Evolutionary conservation across 2,113 vertebrate genomes (phyloP).

Genomic region (Ranitomeya variabilis): DNA sequence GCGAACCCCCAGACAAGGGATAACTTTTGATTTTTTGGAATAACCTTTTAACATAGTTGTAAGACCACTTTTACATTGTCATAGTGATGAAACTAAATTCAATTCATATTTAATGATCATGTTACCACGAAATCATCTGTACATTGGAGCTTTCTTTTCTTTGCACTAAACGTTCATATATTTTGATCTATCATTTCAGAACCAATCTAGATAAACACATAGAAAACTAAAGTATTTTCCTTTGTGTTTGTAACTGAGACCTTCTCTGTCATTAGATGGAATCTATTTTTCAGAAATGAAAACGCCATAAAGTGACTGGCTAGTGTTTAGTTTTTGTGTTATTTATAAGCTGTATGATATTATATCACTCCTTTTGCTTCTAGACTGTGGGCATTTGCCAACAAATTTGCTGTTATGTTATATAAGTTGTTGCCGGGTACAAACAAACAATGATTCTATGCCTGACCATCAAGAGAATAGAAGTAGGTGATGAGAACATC

Average conservation of each 20-base stretch:
- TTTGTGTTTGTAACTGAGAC: background rate
- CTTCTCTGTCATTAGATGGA: background rate
- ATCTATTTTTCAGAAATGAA: background rate
- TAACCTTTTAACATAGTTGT: no score
- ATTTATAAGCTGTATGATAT: constrained; percentile 52
- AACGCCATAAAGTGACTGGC: background rate
- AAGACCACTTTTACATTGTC: no score
- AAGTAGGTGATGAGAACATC: background rate
- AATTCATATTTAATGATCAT: no score
- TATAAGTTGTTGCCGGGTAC: constrained; percentile 48
- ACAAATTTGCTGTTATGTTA: constrained; percentile 58
- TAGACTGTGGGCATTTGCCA: constrained; percentile 59
- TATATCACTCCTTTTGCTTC: constrained; percentile 55
- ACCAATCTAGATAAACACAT: background rate
- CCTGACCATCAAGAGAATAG: background rate
- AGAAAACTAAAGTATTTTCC: background rate
- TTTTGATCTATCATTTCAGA: background rate
- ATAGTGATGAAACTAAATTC: no score
- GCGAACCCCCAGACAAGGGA: no score
- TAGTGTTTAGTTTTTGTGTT: constrained; percentile 27
- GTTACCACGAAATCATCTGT: no score
- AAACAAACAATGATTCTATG: constrained; percentile 51
- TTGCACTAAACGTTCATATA: background rate
- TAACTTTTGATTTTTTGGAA: no score
- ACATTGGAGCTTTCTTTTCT: no score